phyloP scores from a whole-genome alignment of 2,888 invertebrate genomes.

The Ectobius pallidus region DNA sequence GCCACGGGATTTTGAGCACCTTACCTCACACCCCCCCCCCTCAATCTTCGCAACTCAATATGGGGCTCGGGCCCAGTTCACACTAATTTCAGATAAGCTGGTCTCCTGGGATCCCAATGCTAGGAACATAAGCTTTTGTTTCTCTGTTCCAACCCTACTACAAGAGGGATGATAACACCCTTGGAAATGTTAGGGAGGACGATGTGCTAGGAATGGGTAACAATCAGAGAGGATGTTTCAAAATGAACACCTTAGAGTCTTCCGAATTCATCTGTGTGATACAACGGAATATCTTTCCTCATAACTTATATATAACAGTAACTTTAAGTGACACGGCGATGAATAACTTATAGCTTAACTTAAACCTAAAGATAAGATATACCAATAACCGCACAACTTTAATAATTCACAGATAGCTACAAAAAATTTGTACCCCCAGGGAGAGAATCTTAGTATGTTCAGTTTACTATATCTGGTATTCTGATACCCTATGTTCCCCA shows the following conservation, averaged over 20 bases:
- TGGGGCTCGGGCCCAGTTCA: constrained; percentile 25
- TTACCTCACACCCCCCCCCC: background rate
- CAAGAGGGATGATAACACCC: constrained; percentile 14
- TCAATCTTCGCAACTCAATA: background rate
- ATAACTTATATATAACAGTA: no score
- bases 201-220: background rate
- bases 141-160: background rate
- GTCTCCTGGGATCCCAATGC: constrained; percentile 25
- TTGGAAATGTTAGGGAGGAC: background rate
- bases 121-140: constrained; percentile 19
- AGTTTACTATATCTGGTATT: no score
- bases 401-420: no score
- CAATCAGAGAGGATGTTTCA: background rate
- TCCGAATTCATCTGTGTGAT: no score
- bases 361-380: no score
- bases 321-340: no score
- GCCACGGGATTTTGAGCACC: background rate
- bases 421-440: no score
- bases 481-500: no score
- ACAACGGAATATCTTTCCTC: no score
- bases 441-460: no score
- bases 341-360: no score
- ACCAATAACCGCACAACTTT: no score
- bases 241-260: background rate
- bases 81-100: constrained; percentile 36